These are phyloP conservation scores for Pomatostomus ruficeps DNA, from an alignment of 2,113 vertebrate species.

Conservation along the genomic window DNA sequence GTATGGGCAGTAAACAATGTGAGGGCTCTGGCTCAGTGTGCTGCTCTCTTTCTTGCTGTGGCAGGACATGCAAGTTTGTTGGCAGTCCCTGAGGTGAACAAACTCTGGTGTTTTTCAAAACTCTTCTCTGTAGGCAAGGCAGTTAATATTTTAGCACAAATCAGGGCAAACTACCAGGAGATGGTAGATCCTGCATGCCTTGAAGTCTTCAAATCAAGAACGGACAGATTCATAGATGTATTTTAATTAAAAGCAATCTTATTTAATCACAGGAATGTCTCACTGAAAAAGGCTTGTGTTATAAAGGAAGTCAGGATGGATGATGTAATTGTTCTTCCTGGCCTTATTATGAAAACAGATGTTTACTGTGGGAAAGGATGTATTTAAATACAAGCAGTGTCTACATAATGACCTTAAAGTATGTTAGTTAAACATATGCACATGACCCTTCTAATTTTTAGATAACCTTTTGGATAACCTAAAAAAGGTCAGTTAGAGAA, in stretches of 20 bases:
- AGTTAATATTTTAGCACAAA: not conserved
- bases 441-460: not conserved
- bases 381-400: not conserved
- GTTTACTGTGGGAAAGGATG: not conserved
- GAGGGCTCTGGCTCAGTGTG: not conserved
- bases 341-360: conserved; percentile 11
- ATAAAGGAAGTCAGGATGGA: conserved; percentile 1
- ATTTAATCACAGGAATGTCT: not conserved
- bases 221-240: not conserved
- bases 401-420: not conserved
- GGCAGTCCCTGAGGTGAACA: not conserved
- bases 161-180: not conserved
- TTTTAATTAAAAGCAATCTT: not conserved
- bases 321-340: conserved; percentile 41
- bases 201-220: not conserved
- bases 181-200: not conserved
- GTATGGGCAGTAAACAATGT: not conserved
- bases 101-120: not conserved
- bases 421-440: not conserved
- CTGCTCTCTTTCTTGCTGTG: not conserved
- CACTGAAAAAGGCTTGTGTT: not conserved
- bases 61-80: not conserved
- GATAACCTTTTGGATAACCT: not conserved
- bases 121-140: not conserved
- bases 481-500: not conserved